Evolutionary conservation across 2,888 invertebrate genomes (phyloP).

Genomic region (Ferdinandea cuprea): DNA sequence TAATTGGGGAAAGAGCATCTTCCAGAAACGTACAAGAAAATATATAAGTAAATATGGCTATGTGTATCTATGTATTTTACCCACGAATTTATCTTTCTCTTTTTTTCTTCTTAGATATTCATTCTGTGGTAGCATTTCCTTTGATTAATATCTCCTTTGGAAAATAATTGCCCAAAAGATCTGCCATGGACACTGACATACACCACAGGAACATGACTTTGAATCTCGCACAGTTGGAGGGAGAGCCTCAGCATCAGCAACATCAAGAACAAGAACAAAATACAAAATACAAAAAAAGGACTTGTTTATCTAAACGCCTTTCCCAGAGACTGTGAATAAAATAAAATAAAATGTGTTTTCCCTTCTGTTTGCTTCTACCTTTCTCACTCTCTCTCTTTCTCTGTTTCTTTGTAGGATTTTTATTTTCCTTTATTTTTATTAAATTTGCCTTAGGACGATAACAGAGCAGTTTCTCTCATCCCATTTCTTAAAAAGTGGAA

Average conservation of each 20-base stretch:
- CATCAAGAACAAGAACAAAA: too few relatives aligned
- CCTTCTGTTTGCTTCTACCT: neutral
- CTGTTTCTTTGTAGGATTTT: slow-evolving; percentile 5
- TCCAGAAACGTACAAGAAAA: slow-evolving; percentile 10
- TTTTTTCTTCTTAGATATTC: slow-evolving; percentile 23
- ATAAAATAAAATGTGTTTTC: slow-evolving; percentile 62
- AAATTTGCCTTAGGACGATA: slow-evolving; percentile 58
- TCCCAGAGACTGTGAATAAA: slow-evolving; percentile 36
- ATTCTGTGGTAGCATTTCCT: slow-evolving; percentile 58
- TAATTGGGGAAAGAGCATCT: slow-evolving; percentile 44
- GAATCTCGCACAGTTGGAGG: slow-evolving; percentile 40
- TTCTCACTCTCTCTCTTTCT: neutral
- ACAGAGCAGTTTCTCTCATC: slow-evolving; percentile 2
- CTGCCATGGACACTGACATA: slow-evolving; percentile 71
- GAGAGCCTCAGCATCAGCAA: too few relatives aligned
- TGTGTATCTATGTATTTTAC: slow-evolving; percentile 44
- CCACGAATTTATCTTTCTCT: slow-evolving; percentile 57
- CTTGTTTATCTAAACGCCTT: slow-evolving; percentile 64
- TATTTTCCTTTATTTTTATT: slow-evolving; percentile 57
- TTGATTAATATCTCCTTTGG: slow-evolving; percentile 69
- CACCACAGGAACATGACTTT: slow-evolving; percentile 65
- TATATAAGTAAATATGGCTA: slow-evolving; percentile 25
- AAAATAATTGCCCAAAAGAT: slow-evolving; percentile 73
- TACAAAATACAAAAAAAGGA: too few relatives aligned
- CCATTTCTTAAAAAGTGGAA: slow-evolving; percentile 26